These are phyloP conservation scores for Rhynchonycteris naso DNA, from an alignment of 2,797 vertebrate species.

Conservation along the genomic window DNA sequence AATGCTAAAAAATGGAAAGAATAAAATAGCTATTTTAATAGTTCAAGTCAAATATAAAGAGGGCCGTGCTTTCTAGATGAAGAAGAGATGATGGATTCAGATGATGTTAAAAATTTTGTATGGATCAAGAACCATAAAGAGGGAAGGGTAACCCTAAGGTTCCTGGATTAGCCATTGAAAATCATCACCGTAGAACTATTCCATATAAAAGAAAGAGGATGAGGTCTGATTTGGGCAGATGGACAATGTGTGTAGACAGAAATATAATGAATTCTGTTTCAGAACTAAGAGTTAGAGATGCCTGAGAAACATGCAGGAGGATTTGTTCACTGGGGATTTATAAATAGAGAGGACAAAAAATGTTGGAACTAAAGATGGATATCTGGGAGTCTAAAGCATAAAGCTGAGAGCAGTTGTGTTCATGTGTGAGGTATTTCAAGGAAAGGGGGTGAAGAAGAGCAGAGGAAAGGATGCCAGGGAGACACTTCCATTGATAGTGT, in stretches of 20 bases:
- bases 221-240: background rate
- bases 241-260: rapidly evolving
- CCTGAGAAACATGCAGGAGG: background rate
- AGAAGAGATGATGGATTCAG: background rate
- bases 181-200: background rate
- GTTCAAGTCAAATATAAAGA: background rate
- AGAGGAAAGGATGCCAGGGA: background rate
- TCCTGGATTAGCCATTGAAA: background rate
- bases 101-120: background rate
- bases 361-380: background rate
- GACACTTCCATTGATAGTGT: background rate
- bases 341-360: background rate
- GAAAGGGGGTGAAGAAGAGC: background rate
- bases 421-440: background rate
- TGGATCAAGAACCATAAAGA: background rate
- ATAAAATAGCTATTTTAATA: background rate
- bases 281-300: background rate
- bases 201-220: background rate
- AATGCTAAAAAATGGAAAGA: background rate
- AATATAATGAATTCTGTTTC: background rate
- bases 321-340: background rate
- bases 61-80: background rate
- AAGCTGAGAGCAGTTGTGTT: background rate
- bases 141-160: background rate
- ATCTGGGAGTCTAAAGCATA: background rate